These are phyloP conservation scores for Gobionotothen gibberifrons DNA, from an alignment of 2,797 vertebrate genomes.

Conservation along the genomic window DNA sequence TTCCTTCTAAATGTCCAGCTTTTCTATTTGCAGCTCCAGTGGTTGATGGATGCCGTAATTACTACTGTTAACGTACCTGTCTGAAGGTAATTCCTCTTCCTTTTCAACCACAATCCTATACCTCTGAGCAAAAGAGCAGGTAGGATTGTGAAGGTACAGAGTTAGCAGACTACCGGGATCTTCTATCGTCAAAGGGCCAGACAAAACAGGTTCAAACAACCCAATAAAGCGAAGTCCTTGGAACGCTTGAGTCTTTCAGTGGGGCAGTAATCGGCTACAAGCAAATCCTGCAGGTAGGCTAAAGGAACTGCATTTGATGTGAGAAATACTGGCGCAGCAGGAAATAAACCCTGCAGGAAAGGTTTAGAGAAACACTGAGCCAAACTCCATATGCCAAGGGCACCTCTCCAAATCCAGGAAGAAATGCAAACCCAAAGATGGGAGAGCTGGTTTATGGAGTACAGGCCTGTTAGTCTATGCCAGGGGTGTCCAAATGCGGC, in stretches of 20 bases:
- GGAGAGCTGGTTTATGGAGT: not conserved
- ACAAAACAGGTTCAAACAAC: constrained; percentile 51
- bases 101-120: constrained; percentile 54
- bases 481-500: too few relatives aligned
- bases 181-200: constrained; percentile 42
- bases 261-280: constrained; percentile 50
- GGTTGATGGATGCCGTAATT: constrained; percentile 64
- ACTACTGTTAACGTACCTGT: constrained; percentile 37
- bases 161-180: constrained; percentile 45
- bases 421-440: constrained; percentile 17
- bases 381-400: constrained; percentile 50
- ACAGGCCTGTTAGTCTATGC: not conserved
- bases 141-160: constrained; percentile 17
- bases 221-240: constrained; percentile 55
- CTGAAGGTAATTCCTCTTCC: constrained; percentile 42
- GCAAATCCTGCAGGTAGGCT: constrained; percentile 58
- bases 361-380: constrained; percentile 45
- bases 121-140: constrained; percentile 22
- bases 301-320: constrained; percentile 47
- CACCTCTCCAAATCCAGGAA: constrained; percentile 33
- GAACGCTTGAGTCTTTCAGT: constrained; percentile 39
- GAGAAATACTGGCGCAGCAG: constrained; percentile 38
- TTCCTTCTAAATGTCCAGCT: constrained; percentile 36
- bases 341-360: constrained; percentile 50
- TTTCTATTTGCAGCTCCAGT: constrained; percentile 52